phyloP scores from a whole-genome alignment of 2,797 vertebrate genomes.

The Muscicapa comitata region DNA sequence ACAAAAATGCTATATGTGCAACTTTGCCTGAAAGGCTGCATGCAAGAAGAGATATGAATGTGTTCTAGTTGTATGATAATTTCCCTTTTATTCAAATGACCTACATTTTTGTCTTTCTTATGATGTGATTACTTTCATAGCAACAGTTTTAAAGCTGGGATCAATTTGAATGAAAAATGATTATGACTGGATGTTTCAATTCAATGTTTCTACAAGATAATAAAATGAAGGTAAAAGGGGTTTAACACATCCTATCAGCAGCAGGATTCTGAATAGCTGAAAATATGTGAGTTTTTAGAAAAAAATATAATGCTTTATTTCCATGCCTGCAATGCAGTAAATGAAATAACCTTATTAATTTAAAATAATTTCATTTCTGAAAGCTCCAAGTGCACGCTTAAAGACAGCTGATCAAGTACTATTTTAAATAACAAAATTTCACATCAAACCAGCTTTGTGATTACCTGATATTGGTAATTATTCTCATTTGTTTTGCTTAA shows the following conservation, averaged over 20 bases:
- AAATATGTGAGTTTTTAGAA: not conserved
- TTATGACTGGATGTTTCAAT: conserved; percentile 14
- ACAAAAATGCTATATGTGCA: conserved; percentile 20
- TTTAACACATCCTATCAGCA: not conserved
- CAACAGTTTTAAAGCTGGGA: conserved; percentile 24
- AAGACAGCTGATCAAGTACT: not conserved
- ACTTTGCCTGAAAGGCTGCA: conserved; percentile 5
- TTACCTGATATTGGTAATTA: not conserved
- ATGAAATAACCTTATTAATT: not conserved
- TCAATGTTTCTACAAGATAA: conserved; percentile 24
- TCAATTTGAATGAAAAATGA: conserved; percentile 30
- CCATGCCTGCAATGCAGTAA: not conserved
- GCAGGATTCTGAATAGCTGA: not conserved
- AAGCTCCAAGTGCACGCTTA: not conserved
- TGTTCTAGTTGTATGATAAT: conserved; percentile 3
- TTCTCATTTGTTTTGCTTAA: not conserved
- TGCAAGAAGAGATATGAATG: not conserved
- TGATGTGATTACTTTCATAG: conserved; percentile 8
- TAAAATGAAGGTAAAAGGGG: not conserved
- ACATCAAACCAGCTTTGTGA: not conserved
- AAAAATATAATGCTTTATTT: not conserved
- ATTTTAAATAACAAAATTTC: not conserved
- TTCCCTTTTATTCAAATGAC: conserved; percentile 32
- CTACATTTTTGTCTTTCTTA: not conserved
- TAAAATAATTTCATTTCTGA: not conserved